Conservation (phyloP, 2,888 invertebrate species). For the Polietes domitor region DNA sequence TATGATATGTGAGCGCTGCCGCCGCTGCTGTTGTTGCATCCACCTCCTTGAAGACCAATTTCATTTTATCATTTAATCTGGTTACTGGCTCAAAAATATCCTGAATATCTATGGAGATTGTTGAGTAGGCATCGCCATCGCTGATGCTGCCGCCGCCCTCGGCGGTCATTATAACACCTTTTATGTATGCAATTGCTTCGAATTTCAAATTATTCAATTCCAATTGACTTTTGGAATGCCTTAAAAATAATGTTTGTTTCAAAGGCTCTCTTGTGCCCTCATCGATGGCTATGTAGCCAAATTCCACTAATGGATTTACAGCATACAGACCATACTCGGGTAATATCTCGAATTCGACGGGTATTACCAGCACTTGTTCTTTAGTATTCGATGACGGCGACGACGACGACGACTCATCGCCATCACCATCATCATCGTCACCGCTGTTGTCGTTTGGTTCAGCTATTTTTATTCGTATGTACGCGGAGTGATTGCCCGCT, state of each 20-base stretch:
- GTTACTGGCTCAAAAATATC: constrained; percentile 70
- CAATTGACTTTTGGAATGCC: constrained; percentile 58
- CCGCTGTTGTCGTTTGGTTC: constrained; percentile 67
- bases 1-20: constrained; percentile 63
- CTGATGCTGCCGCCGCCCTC: neutral
- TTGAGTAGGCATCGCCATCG: constrained; percentile 55
- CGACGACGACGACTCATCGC: neutral
- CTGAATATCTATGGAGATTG: constrained; percentile 75
- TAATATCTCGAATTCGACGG: constrained; percentile 91
- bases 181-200: constrained; percentile 36
- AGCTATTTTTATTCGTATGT: constrained; percentile 84
- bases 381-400: constrained; percentile 28
- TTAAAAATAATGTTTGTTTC: constrained; percentile 46
- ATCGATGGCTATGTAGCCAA: constrained; percentile 89
- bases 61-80: constrained; percentile 53
- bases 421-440: neutral
- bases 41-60: constrained; percentile 48
- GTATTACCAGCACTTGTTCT: constrained; percentile 85
- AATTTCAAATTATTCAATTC: constrained; percentile 49
- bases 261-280: constrained; percentile 79
- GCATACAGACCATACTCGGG: constrained; percentile 88
- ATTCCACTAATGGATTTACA: constrained; percentile 89
- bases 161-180: constrained; percentile 24
- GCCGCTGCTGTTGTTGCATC: constrained; percentile 20
- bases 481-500: constrained; percentile 92